phyloP scores from a whole-genome alignment of 1,140 invertebrate species.

The Papilio polyxenes region DNA sequence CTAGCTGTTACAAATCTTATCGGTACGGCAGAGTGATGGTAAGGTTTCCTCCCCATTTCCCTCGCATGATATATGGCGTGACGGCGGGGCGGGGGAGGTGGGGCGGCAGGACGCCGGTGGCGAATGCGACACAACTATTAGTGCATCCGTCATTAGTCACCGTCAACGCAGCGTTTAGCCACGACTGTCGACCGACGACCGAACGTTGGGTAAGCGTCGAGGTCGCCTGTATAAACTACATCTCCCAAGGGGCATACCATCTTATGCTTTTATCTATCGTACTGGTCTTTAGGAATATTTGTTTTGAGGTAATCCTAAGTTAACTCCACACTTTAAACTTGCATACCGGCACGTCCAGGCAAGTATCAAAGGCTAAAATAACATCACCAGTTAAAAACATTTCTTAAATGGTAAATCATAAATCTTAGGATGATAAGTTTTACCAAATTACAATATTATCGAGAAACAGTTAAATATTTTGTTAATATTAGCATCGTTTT shows the following conservation, averaged over 20 bases:
- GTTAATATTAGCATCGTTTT: too few species aligned
- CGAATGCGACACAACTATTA: conserved; percentile 77
- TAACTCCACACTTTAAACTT: neutral
- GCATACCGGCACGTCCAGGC: neutral
- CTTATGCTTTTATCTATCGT: neutral
- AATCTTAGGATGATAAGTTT: neutral
- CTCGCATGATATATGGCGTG: conserved; percentile 73
- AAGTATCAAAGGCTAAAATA: too few species aligned
- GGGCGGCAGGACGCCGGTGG: conserved; percentile 49
- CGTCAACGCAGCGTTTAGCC: conserved; percentile 73
- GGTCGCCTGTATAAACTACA: conserved; percentile 66
- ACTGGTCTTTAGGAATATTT: conserved; percentile 10
- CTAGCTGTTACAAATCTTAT: conserved; percentile 21
- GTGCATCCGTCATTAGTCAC: conserved; percentile 79
- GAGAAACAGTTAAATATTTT: neutral
- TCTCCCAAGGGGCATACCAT: conserved; percentile 47
- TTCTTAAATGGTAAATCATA: neutral
- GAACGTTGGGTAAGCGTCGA: neutral
- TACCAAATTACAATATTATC: neutral
- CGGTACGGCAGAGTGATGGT: conserved; percentile 65
- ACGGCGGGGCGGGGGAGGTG: conserved; percentile 46
- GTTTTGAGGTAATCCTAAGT: neutral
- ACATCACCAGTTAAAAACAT: neutral
- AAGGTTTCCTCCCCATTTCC: conserved; percentile 73
- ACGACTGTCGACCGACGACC: conserved; percentile 45